Evolutionary conservation across 2,113 vertebrate species (phyloP).

Genomic region (Cyphomyrus plagiostoma): DNA sequence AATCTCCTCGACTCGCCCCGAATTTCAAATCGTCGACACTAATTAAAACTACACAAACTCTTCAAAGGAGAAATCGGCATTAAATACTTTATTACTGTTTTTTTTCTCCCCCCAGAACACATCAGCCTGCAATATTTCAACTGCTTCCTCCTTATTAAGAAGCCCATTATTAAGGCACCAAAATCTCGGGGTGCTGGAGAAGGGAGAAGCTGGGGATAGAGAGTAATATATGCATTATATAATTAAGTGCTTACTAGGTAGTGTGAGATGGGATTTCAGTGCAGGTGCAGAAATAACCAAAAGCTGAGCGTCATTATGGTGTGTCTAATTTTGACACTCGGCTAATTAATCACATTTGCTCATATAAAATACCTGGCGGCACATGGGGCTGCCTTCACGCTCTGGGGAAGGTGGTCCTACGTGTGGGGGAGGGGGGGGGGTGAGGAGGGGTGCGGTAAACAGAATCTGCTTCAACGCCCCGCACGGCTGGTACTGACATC

Average conservation of each 20-base stretch:
- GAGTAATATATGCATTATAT: not conserved
- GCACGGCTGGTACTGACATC: no score
- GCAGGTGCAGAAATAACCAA: not conserved
- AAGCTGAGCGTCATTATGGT: not conserved
- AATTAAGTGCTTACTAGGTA: not conserved
- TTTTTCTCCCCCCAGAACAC: not conserved
- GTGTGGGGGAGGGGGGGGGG: not conserved
- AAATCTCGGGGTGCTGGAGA: no score
- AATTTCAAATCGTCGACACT: conserved; percentile 3
- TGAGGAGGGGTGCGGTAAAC: not conserved
- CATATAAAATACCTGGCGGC: not conserved
- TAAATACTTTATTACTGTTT: conserved; percentile 12
- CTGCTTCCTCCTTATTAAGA: conserved; percentile 5
- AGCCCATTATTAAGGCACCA: not conserved
- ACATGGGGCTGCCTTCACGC: not conserved
- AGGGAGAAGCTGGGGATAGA: not conserved
- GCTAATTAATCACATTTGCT: conserved; percentile 8
- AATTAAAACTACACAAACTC: conserved; percentile 26
- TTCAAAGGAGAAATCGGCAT: conserved; percentile 16
- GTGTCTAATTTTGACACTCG: not conserved
- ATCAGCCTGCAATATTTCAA: conserved; percentile 6
- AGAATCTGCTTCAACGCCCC: not conserved
- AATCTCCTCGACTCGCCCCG: not conserved
- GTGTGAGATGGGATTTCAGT: not conserved
- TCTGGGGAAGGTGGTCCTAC: not conserved